phyloP scores from a whole-genome alignment of 2,113 vertebrate genomes.

The Drymodes brunneopygia region DNA sequence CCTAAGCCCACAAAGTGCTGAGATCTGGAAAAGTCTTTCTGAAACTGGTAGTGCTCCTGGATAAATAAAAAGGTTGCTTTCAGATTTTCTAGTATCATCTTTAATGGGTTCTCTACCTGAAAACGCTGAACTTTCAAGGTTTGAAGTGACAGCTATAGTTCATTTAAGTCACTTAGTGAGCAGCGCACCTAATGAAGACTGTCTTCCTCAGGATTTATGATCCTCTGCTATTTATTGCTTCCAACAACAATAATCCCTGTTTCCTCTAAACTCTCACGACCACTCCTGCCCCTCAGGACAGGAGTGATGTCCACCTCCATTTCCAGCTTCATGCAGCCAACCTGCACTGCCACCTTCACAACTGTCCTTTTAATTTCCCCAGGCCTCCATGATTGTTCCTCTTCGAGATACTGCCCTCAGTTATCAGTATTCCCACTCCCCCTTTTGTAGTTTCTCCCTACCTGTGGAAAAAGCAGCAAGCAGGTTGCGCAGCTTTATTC shows the following conservation, averaged over 20 bases:
- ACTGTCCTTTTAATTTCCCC: not conserved
- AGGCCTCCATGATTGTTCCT: not conserved
- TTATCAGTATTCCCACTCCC: rapidly evolving
- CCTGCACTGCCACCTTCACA: not conserved
- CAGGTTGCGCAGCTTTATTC: not conserved
- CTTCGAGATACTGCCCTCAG: not conserved
- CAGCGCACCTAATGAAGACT: not conserved
- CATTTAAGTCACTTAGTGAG: not conserved
- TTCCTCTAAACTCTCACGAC: not conserved
- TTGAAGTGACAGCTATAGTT: not conserved
- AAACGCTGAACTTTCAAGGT: not conserved
- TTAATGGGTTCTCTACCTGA: not conserved
- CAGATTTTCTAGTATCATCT: not conserved
- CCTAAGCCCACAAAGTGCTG: not conserved
- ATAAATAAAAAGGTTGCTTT: not conserved
- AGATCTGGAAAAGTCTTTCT: not conserved
- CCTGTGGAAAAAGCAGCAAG: not conserved
- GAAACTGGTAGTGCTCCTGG: not conserved
- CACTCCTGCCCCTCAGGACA: not conserved
- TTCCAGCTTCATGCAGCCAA: not conserved
- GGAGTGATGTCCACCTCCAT: not conserved
- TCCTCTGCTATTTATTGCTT: not conserved
- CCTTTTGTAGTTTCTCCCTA: not conserved
- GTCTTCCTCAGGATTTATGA: not conserved
- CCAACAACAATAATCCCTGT: not conserved